Conservation (phyloP, 2,888 invertebrate species). For the Volucella bombylans region DNA sequence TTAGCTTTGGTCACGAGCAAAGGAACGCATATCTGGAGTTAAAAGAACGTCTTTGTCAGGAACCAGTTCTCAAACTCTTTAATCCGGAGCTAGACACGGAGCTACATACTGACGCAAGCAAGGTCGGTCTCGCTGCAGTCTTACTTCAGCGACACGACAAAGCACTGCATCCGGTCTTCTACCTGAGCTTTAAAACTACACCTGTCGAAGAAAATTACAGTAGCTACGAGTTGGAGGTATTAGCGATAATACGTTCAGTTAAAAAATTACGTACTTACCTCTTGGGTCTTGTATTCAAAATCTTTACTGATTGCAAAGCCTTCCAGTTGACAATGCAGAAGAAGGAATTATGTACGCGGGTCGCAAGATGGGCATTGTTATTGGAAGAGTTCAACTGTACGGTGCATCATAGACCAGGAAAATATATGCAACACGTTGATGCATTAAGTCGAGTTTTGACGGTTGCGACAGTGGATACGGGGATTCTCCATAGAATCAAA, state of each 20-base stretch:
- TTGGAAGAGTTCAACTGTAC: conserved; percentile 38
- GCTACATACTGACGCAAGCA: conserved; percentile 76
- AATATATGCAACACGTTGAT: conserved; percentile 55
- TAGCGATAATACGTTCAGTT: not conserved
- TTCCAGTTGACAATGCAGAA: conserved; percentile 67
- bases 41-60: conserved; percentile 28
- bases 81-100: conserved; percentile 74
- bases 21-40: conserved; percentile 53
- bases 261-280: conserved; percentile 23
- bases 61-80: no score
- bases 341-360: conserved; percentile 74
- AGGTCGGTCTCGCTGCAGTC: conserved; percentile 75
- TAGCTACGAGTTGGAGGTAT: conserved; percentile 78
- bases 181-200: conserved; percentile 75
- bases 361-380: conserved; percentile 76
- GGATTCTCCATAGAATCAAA: conserved; percentile 14
- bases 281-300: conserved; percentile 1
- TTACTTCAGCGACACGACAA: conserved; percentile 73
- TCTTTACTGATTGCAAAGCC: conserved; percentile 1
- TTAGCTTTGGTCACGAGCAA: conserved; percentile 75
- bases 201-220: conserved; percentile 75
- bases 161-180: conserved; percentile 75
- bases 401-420: conserved; percentile 59
- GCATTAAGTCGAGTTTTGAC: conserved; percentile 51
- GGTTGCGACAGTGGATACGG: conserved; percentile 16